Conservation (phyloP, 2,113 vertebrate species). For the Ranitomeya variabilis region DNA sequence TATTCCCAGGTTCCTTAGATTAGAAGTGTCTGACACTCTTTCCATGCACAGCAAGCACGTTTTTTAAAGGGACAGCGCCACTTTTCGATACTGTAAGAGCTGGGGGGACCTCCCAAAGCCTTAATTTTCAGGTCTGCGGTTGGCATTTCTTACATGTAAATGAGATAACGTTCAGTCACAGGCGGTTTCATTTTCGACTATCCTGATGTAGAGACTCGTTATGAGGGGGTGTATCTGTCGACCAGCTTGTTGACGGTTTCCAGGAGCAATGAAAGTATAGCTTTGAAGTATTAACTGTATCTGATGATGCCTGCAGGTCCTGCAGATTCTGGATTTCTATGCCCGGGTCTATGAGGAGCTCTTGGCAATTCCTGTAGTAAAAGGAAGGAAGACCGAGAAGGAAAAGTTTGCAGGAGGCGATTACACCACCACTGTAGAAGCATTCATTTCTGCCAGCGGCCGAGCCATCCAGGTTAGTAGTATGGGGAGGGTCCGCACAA, state of each 20-base stretch:
- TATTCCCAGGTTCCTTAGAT: background rate
- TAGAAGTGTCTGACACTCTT: background rate
- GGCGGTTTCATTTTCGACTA: no score
- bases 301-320: conserved; percentile 73
- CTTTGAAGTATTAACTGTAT: background rate
- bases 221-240: background rate
- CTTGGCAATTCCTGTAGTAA: conserved; percentile 95
- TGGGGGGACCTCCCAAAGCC: no score
- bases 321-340: conserved; percentile 94
- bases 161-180: no score
- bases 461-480: conserved; percentile 90
- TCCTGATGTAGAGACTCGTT: no score
- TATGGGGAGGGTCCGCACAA: no score
- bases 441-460: conserved; percentile 93
- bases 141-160: no score
- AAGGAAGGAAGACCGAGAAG: conserved; percentile 94
- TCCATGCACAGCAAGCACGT: no score
- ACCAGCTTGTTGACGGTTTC: background rate
- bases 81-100: no score
- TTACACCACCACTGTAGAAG: conserved; percentile 95
- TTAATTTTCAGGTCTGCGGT: no score
- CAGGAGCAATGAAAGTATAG: no score
- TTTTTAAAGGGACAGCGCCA: no score
- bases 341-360: conserved; percentile 92
- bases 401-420: conserved; percentile 97